These are phyloP conservation scores for Turdus rufiventris DNA, from an alignment of 2,113 vertebrate species.

Conservation along the genomic window DNA sequence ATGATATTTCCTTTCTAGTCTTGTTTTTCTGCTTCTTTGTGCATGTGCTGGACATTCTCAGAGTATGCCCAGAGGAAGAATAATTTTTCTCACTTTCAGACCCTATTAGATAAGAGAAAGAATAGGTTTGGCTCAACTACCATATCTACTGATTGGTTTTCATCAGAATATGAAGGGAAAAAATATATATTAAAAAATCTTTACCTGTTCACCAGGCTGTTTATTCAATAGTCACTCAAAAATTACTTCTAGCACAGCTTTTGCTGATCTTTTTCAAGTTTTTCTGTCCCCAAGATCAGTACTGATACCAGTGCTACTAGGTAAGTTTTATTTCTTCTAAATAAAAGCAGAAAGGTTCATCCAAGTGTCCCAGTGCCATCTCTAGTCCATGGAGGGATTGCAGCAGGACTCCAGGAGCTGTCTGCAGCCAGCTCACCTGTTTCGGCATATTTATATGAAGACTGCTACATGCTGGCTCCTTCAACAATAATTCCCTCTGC, in stretches of 20 bases:
- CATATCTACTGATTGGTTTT: not conserved
- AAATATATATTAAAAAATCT: not conserved
- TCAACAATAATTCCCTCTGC: not conserved
- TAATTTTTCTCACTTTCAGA: not conserved
- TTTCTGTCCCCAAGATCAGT: not conserved
- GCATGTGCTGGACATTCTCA: not conserved
- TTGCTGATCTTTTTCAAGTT: not conserved
- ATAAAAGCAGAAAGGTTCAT: not conserved
- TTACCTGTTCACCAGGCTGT: not conserved
- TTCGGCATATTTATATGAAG: not conserved
- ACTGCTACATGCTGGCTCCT: not conserved
- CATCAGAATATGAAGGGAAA: not conserved
- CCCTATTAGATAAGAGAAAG: not conserved
- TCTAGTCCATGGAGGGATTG: not conserved
- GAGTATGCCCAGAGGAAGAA: not conserved
- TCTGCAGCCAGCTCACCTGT: not conserved
- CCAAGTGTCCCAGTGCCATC: not conserved
- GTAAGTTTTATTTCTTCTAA: not conserved
- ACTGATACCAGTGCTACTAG: not conserved
- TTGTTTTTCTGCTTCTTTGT: not conserved
- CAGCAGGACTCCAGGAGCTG: not conserved
- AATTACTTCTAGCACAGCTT: not conserved
- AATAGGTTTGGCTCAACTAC: not conserved
- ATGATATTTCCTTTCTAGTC: not conserved
- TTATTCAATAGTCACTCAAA: not conserved